phyloP scores from a whole-genome alignment of 2,797 vertebrate species.

The Sebastes hubbsi region DNA sequence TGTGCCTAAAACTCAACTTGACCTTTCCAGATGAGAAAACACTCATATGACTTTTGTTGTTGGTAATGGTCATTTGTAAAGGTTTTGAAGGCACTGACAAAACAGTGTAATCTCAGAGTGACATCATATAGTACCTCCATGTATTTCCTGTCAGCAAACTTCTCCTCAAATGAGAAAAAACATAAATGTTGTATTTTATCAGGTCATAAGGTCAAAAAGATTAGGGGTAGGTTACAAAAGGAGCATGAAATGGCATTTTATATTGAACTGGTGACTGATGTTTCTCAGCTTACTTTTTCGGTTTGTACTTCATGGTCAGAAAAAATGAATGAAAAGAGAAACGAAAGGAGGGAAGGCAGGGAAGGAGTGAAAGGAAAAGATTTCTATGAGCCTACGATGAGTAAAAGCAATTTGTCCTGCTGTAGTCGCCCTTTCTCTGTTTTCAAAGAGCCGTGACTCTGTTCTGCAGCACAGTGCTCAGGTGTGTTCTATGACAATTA shows the following conservation, averaged over 20 bases:
- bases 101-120: background rate
- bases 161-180: background rate
- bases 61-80: too few relatives aligned
- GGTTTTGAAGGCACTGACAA: too few relatives aligned
- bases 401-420: slow-evolving; percentile 67
- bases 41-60: too few relatives aligned
- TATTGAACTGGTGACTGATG: background rate
- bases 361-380: slow-evolving; percentile 14
- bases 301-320: background rate
- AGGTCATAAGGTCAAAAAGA: background rate
- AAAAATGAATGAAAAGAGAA: background rate
- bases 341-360: background rate
- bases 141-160: background rate
- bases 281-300: background rate
- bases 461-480: background rate
- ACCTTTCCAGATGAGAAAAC: too few relatives aligned
- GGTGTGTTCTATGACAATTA: slow-evolving; percentile 15
- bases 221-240: background rate
- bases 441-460: background rate
- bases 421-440: background rate
- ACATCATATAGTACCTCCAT: background rate
- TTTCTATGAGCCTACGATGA: slow-evolving; percentile 62
- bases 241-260: background rate
- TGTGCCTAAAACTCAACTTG: too few relatives aligned
- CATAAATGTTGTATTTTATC: background rate